Evolutionary conservation across 2,888 invertebrate species (phyloP).

Genomic region (Ashinkailepas kermadecensis): DNA sequence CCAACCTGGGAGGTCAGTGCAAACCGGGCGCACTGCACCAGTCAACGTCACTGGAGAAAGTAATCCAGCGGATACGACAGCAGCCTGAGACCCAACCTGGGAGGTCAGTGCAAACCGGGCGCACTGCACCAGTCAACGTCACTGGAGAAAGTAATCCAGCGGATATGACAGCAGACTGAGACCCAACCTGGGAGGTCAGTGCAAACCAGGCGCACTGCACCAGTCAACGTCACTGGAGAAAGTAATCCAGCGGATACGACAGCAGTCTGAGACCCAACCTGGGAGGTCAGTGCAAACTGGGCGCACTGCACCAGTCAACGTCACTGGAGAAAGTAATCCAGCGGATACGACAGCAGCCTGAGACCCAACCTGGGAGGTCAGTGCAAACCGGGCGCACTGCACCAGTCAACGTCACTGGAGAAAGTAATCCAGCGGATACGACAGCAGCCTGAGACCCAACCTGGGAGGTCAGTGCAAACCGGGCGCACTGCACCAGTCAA

Average conservation of each 20-base stretch:
- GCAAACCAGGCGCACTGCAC: background rate
- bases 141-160: slow-evolving; percentile 37
- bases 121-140: too few relatives aligned
- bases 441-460: background rate
- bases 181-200: slow-evolving; percentile 45
- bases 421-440: slow-evolving; percentile 27
- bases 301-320: too few relatives aligned
- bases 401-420: too few relatives aligned
- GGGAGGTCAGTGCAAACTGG: slow-evolving; percentile 36
- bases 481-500: too few relatives aligned
- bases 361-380: slow-evolving; percentile 36
- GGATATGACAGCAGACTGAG: slow-evolving; percentile 74
- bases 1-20: slow-evolving; percentile 41
- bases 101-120: background rate
- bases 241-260: slow-evolving; percentile 57
- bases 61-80: slow-evolving; percentile 62
- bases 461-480: slow-evolving; percentile 38
- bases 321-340: background rate
- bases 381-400: too few relatives aligned
- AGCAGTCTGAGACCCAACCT: slow-evolving; percentile 60
- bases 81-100: slow-evolving; percentile 57
- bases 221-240: too few relatives aligned
- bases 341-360: slow-evolving; percentile 25
- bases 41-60: too few relatives aligned
- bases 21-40: background rate